Evolutionary conservation across 1,140 invertebrate species (phyloP).

Genomic region (Matsumurasca onukii): DNA sequence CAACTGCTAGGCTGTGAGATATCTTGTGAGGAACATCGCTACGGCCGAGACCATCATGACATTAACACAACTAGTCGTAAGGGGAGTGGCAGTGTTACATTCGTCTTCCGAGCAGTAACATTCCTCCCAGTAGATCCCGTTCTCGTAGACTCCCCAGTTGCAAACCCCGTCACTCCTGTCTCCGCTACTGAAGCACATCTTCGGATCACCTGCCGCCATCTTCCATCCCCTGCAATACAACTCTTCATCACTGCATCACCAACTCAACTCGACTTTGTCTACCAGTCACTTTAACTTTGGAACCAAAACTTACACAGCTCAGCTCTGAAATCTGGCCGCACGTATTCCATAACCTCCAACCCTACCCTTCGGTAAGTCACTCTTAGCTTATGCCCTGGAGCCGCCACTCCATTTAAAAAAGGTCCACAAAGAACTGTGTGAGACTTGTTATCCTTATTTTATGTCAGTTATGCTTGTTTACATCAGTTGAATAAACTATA

Average conservation of each 20-base stretch:
- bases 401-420: too few relatives aligned
- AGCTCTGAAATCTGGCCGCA: too few relatives aligned
- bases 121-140: constrained; percentile 93
- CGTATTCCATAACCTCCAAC: too few relatives aligned
- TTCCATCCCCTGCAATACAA: constrained; percentile 73
- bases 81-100: constrained; percentile 63
- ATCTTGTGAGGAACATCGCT: not conserved
- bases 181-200: constrained; percentile 87
- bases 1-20: not conserved
- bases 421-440: too few relatives aligned
- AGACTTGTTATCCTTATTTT: too few relatives aligned
- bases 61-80: not conserved
- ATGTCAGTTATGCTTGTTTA: too few relatives aligned
- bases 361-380: too few relatives aligned
- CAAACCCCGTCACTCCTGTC: constrained; percentile 87
- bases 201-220: constrained; percentile 89
- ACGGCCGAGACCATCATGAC: not conserved
- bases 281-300: too few relatives aligned
- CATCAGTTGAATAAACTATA: too few relatives aligned
- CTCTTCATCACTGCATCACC: constrained; percentile 2
- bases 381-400: too few relatives aligned
- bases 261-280: constrained; percentile 23
- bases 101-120: constrained; percentile 89
- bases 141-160: constrained; percentile 91
- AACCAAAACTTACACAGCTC: too few relatives aligned